Evolutionary conservation across 1,140 invertebrate species (phyloP), one percentile per base, ranked within the genome.

Genomic region (Agraylea sexmaculata): DNA sequence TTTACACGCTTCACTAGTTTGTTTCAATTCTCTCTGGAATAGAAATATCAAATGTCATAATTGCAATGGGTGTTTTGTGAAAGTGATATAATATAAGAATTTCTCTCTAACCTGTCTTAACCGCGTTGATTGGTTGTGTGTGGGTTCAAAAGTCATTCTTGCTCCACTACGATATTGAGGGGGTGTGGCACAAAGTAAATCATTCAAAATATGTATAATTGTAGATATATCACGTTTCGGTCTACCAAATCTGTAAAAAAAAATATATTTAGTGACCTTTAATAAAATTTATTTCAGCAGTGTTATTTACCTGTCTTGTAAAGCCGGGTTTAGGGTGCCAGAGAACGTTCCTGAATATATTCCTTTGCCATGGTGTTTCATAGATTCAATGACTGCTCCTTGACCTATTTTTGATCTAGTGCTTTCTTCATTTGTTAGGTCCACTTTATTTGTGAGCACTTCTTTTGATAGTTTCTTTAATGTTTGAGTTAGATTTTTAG

Each of bases 131-230:
- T 37, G 28, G 30, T 43, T 46, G 37, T 49, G 43, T 11, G 60
- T 60, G 7, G 61, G 55, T 50, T 64, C 61, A 36, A 64, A 64
- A 36, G 59, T 62, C n/a, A 64, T 62, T 39, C 61, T 52, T 15
- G 61, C 60, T 11, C 57, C 60, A n/a, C 44, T 37, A 12, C 60
- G 53, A 22, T 59, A 57, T 20, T 62, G 68, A n/a, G 70, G 70
- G 21, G 88, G 83, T 28, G 83, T 81, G 28, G 87, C 85, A 60
- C 87, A 90, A 16, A 95, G 65, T 45, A 95, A 69, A 64, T 94
- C 91, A 62, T 94, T 94, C 16, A 94, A 66, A 60, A 95, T 94
- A 59, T 94, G 89, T 41, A 94, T 89, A 37, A 95, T 92, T 11
- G 91, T 95, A 34, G 81, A 87, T 40, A 94, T 90, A 61, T 92